Evolutionary conservation across 2,113 vertebrate genomes (phyloP).

Genomic region (Lutjanus erythropterus): DNA sequence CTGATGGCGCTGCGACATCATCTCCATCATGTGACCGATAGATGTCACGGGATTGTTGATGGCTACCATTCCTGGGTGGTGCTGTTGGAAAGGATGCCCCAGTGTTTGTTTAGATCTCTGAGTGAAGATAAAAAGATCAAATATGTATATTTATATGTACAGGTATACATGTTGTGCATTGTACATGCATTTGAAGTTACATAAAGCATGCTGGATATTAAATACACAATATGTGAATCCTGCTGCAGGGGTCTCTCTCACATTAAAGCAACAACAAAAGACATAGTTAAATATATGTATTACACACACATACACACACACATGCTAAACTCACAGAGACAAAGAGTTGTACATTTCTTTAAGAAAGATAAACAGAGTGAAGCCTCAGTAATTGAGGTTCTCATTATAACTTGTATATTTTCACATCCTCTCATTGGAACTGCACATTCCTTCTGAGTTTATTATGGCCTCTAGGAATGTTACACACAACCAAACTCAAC

Average conservation of each 20-base stretch:
- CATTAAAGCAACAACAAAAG: too few species aligned
- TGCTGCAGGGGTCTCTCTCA: too few species aligned
- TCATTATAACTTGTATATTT: slow-evolving; percentile 25
- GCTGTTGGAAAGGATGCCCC: slow-evolving; percentile 83
- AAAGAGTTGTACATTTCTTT: neutral
- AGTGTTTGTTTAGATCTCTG: slow-evolving; percentile 92
- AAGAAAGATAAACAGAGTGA: slow-evolving; percentile 9
- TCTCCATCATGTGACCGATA: slow-evolving; percentile 96
- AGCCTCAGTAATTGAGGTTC: neutral
- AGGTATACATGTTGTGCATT: neutral
- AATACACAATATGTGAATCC: too few species aligned
- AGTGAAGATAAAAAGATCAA: slow-evolving; percentile 22
- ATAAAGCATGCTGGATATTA: too few species aligned
- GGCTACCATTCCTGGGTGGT: slow-evolving; percentile 87
- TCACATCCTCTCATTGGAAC: slow-evolving; percentile 6
- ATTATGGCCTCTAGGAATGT: slow-evolving; percentile 6
- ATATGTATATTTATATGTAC: neutral
- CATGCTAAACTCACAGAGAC: neutral
- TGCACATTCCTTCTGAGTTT: slow-evolving; percentile 13
- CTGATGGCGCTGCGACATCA: slow-evolving; percentile 93
- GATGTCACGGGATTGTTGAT: slow-evolving; percentile 87
- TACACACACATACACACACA: too few species aligned
- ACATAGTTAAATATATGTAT: too few species aligned
- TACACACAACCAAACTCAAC: neutral
- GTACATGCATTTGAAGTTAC: neutral